phyloP scores from a whole-genome alignment of 2,797 vertebrate species.

The Zalophus californianus region DNA sequence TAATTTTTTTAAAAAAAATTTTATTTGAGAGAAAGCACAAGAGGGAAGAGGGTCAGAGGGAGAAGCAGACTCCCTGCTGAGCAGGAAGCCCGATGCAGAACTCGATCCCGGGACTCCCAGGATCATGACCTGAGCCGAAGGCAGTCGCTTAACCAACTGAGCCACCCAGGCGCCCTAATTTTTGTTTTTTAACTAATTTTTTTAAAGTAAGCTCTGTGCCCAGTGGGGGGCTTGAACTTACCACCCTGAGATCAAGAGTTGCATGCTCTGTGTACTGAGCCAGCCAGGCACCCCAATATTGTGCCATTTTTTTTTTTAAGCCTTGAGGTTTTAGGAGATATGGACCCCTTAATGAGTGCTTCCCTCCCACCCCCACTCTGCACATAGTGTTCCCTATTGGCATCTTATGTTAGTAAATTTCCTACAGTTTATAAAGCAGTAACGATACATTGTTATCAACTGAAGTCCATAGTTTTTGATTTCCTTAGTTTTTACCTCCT shows the following conservation, averaged over 20 bases:
- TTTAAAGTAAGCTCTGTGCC: not conserved
- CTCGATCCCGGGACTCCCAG: too few species aligned
- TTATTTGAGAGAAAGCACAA: too few species aligned
- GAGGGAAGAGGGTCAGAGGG: too few species aligned
- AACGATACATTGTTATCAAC: not conserved
- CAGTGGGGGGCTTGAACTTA: not conserved
- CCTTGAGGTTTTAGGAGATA: not conserved
- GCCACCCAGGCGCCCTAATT: not conserved
- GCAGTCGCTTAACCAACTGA: too few species aligned
- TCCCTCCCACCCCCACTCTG: not conserved
- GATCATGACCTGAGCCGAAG: too few species aligned
- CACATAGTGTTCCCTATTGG: not conserved
- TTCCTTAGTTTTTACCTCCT: constrained; percentile 5
- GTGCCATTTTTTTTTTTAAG: not conserved
- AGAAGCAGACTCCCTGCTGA: too few species aligned
- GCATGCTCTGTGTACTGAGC: not conserved
- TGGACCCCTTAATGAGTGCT: not conserved
- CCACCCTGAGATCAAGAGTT: not conserved
- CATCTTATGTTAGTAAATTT: constrained; percentile 4
- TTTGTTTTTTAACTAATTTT: not conserved
- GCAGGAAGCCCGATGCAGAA: too few species aligned
- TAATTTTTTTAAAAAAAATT: not conserved
- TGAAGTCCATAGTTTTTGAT: not conserved
- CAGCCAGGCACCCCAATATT: not conserved
- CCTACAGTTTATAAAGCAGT: not conserved